phyloP scores from a whole-genome alignment of 2,888 invertebrate species.

The Phorcus lineatus region DNA sequence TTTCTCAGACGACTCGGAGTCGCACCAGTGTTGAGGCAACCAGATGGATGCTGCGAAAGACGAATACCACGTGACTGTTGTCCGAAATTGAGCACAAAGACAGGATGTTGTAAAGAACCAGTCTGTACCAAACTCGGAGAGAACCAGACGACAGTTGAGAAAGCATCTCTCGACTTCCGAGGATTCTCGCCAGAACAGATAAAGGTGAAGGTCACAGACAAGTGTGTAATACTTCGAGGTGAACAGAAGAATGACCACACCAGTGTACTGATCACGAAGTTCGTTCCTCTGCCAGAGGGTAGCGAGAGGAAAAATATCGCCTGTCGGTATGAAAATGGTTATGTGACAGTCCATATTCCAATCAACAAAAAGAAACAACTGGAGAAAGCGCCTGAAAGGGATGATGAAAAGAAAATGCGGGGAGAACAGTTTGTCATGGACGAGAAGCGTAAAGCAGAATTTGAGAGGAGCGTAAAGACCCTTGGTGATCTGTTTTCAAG shows the following conservation, averaged over 20 bases:
- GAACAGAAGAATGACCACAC: background rate
- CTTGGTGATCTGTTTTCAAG: background rate
- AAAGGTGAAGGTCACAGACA: conserved; percentile 10
- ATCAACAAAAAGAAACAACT: background rate
- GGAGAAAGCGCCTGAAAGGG: background rate
- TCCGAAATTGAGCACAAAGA: no score
- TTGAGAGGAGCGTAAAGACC: background rate
- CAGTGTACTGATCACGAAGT: background rate
- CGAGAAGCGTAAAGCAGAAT: background rate
- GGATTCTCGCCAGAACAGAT: background rate
- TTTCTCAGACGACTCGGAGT: no score
- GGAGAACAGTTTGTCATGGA: background rate
- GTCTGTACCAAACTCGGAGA: background rate
- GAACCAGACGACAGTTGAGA: background rate
- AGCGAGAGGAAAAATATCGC: background rate
- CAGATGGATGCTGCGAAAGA: no score
- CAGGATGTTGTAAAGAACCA: no score
- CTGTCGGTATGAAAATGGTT: background rate
- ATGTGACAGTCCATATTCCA: background rate
- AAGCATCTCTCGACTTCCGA: background rate
- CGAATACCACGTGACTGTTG: no score
- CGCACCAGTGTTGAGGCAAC: no score
- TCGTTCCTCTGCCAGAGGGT: background rate
- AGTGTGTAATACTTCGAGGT: background rate
- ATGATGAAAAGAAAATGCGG: background rate